phyloP scores from a whole-genome alignment of 2,797 vertebrate genomes.

The Thamnophis elegans region DNA sequence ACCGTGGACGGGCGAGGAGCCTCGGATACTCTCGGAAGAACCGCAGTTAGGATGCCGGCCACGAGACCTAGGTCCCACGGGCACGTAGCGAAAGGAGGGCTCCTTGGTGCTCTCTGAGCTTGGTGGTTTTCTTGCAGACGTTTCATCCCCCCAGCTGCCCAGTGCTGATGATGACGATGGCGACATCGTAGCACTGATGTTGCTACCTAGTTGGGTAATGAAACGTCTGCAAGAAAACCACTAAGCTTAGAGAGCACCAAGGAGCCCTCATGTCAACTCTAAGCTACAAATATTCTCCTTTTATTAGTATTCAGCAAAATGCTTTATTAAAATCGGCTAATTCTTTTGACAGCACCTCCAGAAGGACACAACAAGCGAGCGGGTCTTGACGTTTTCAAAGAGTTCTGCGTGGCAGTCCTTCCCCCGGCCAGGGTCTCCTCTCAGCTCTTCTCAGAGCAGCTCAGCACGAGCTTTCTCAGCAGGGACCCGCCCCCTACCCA shows the following conservation, averaged over 20 bases:
- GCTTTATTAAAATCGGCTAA: background rate
- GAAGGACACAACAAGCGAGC: too few species aligned
- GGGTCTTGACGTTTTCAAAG: too few species aligned
- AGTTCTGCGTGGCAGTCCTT: background rate
- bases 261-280: background rate
- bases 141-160: background rate
- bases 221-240: background rate
- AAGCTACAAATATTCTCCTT: too few species aligned
- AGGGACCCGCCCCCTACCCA: background rate
- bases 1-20: background rate
- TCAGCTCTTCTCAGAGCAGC: background rate
- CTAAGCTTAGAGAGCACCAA: background rate
- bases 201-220: background rate
- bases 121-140: background rate
- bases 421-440: background rate
- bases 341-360: background rate
- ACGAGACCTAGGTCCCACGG: too few species aligned
- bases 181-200: background rate
- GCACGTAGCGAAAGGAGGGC: background rate
- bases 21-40: background rate
- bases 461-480: background rate
- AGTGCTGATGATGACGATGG: background rate
- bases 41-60: background rate
- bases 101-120: background rate
- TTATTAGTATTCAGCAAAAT: too few species aligned